These are phyloP conservation scores for Falco cherrug DNA, from an alignment of 2,797 vertebrate genomes.

Conservation along the genomic window DNA sequence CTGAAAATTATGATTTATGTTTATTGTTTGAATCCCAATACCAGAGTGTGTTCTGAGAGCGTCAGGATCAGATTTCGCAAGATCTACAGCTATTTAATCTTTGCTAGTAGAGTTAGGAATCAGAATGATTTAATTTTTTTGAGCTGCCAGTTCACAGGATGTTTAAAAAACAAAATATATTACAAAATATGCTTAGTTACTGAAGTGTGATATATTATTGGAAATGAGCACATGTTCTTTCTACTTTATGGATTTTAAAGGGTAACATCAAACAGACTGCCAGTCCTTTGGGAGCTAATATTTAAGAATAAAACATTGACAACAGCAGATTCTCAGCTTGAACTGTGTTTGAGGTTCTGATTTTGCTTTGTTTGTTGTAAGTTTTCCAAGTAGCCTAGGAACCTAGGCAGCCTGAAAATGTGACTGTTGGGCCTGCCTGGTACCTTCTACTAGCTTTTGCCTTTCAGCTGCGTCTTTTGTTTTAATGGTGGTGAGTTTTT, in stretches of 20 bases:
- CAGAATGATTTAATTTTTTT: neutral
- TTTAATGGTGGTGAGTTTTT: neutral
- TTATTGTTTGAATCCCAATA: neutral
- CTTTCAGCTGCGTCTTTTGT: neutral
- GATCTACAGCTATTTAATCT: neutral
- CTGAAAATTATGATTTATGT: neutral
- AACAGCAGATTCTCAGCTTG: neutral
- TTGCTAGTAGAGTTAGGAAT: neutral
- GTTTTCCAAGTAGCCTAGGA: neutral
- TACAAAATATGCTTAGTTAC: neutral
- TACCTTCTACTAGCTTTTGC: neutral
- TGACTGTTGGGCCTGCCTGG: neutral
- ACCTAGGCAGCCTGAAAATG: neutral
- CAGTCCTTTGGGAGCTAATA: neutral
- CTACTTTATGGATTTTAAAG: neutral
- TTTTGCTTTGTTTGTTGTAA: neutral
- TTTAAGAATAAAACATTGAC: neutral
- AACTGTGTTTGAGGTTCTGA: neutral
- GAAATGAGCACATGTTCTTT: neutral
- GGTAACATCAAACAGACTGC: neutral
- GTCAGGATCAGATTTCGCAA: neutral
- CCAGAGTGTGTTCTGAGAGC: neutral
- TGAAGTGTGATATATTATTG: neutral
- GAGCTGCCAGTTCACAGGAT: neutral
- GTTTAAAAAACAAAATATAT: neutral